Evolutionary conservation across 2,797 vertebrate species (phyloP), one percentile per base, ranked within the genome.

Genomic region (Mormyrops boulengeri): DNA sequence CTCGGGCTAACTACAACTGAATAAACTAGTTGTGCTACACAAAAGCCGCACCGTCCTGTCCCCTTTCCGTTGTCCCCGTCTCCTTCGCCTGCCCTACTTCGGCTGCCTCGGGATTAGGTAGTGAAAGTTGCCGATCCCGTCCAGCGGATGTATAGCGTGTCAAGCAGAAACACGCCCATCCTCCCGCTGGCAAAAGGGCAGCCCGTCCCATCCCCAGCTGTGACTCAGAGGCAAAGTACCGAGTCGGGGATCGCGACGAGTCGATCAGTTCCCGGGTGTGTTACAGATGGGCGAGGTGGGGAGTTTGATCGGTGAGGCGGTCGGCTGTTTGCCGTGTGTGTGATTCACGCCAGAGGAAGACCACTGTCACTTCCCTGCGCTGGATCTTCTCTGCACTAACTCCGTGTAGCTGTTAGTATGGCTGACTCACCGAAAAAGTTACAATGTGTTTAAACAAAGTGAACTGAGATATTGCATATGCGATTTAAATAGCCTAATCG

Each of bases 91-190:
- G 53, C 80, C n/a, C 69, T 26, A 52, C 69, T 57, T 22, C 49
- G 84, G 62, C 55, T 17, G 38, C 60, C 47, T 49, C 89, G 30
- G 3, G 11, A 47, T 38, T 57, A 38, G 66, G 66, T 60, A 88
- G 85, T 57, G 50, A 88, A 90, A 82, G 69, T 82, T 88, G 82
- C 22, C 0, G 62, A 49, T 73, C 86, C 86, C 73, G 44, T 30
- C 12, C 26, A 19, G 17, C 84, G 66, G 30, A 73, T 73, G 66
- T 73, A 73, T 73, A 80, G 41, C 73, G 73, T 80, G 34, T 80
- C 60, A 86, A 6, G 30, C 38, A 26, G 3, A 7, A 50, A 53
- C 89, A 87, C 89, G 89, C 89, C 89, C 89, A 89, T 47, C 49
- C 47, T 80, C 73, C 73, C 73, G 30, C 85, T 34, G 50, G n/a